Evolutionary conservation across 2,888 invertebrate genomes (phyloP).

Genomic region (Chrysomela aeneicollis): DNA sequence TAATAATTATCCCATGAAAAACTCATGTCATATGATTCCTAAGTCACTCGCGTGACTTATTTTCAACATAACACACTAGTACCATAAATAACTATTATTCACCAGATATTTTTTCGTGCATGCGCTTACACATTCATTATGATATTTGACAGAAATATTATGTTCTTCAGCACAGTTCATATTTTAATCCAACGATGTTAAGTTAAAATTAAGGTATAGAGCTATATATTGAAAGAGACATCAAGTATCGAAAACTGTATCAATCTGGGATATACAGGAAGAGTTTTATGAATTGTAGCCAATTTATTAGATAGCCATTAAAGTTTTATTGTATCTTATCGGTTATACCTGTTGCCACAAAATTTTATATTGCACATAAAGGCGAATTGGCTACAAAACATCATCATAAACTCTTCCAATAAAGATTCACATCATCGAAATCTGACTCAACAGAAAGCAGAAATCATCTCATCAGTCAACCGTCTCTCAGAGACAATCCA

Average conservation of each 20-base stretch:
- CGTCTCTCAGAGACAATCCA: background rate
- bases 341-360: slow-evolving; percentile 19
- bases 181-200: too few relatives aligned
- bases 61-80: too few relatives aligned
- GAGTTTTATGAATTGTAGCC: background rate
- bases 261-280: background rate
- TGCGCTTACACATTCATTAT: too few relatives aligned
- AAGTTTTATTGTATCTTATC: slow-evolving; percentile 18
- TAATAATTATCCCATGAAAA: too few relatives aligned
- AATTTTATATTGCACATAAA: background rate
- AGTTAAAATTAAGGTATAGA: slow-evolving; percentile 8
- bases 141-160: too few relatives aligned
- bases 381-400: slow-evolving; percentile 7
- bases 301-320: slow-evolving; percentile 1
- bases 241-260: background rate
- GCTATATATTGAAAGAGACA: background rate
- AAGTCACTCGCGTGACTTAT: too few relatives aligned
- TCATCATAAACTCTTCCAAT: slow-evolving; percentile 2
- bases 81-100: too few relatives aligned
- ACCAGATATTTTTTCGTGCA: too few relatives aligned
- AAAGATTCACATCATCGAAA: background rate
- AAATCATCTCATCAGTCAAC: too few relatives aligned
- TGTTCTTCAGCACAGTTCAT: too few relatives aligned
- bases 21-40: too few relatives aligned
- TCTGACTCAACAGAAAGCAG: too few relatives aligned